Base-by-base conservation (phyloP, 2,113 vertebrate species). In the Aleadryas rufinucha region DNA sequence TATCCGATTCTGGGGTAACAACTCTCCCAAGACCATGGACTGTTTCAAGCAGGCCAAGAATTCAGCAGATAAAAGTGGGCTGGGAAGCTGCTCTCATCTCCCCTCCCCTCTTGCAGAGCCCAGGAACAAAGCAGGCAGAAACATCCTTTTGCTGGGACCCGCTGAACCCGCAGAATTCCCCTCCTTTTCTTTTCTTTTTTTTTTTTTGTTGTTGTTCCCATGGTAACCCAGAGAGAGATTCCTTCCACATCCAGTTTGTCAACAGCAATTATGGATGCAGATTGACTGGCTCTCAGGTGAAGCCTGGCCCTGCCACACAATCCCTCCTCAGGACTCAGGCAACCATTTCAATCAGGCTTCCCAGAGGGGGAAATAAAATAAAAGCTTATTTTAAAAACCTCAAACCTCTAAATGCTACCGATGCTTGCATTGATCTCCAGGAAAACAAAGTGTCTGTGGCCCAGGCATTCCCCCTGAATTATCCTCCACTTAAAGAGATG, bases 131-230 rank as follows among this genome's bases (percentile, higher is more conserved):
- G 42, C 39, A 20, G 3, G 3, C 74, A 23, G 39, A 69, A 69
- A 41, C 37, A 88, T 94, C 95, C 79, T 66, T 95, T 88, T 80
- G 71, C 92, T 90, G 5, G 3, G 86, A 88, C 71, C 71, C 59
- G 44, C 2, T 94, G 95, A 95, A 95, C 92, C 92, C n/a, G n/a
- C n/a, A 90, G 88, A 96, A 95, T 88, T 96, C 96, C 93, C 90
- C 94, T 95, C 86, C 44, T 56, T 61, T 83, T n/a, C 13, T 41
- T 50, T 61, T 30, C 14, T 39, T 3, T 28, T 21, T 7, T 17
- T 28, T 47, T 26, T 26, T 17, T 47, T 45, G 3, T 59, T 31
- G 33, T 74, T 39, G 92, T 77, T 94, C 90, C 95, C 86, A 96
- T 93, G 76, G 94, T 54, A 97, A 96, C 83, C 54, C 3, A 37